Evolutionary conservation across 2,888 invertebrate species (phyloP).

Genomic region (Stenichneumon culpator): DNA sequence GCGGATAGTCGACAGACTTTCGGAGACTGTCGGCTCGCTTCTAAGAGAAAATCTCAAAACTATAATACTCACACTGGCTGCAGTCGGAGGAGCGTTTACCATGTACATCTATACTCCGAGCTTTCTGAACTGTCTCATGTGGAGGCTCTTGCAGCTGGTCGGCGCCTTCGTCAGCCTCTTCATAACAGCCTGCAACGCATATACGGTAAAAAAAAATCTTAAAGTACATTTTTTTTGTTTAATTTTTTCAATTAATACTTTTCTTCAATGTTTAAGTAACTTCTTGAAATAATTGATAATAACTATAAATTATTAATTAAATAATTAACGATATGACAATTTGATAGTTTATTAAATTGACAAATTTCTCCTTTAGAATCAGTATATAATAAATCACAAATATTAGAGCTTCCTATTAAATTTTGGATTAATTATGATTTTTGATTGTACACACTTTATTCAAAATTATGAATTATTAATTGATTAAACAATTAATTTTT

Average conservation of each 20-base stretch:
- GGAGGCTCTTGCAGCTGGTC: slow-evolving; percentile 86
- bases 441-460: too few species aligned
- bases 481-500: too few species aligned
- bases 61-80: slow-evolving; percentile 83
- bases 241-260: too few species aligned
- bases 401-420: too few species aligned
- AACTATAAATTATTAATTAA: too few species aligned
- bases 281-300: neutral
- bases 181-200: slow-evolving; percentile 86
- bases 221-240: neutral
- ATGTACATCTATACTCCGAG: slow-evolving; percentile 91
- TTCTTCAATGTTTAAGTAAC: too few species aligned
- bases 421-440: too few species aligned
- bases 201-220: slow-evolving; percentile 83
- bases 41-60: slow-evolving; percentile 90
- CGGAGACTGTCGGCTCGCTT: slow-evolving; percentile 91
- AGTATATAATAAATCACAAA: too few species aligned
- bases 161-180: slow-evolving; percentile 86
- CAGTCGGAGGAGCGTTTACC: slow-evolving; percentile 85
- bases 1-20: slow-evolving; percentile 91
- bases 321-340: too few species aligned
- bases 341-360: too few species aligned
- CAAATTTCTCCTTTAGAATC: too few species aligned
- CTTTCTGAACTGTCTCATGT: slow-evolving; percentile 87
- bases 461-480: too few species aligned